Conservation (phyloP, 2,888 invertebrate genomes). For the Ecdyonurus torrentis region DNA sequence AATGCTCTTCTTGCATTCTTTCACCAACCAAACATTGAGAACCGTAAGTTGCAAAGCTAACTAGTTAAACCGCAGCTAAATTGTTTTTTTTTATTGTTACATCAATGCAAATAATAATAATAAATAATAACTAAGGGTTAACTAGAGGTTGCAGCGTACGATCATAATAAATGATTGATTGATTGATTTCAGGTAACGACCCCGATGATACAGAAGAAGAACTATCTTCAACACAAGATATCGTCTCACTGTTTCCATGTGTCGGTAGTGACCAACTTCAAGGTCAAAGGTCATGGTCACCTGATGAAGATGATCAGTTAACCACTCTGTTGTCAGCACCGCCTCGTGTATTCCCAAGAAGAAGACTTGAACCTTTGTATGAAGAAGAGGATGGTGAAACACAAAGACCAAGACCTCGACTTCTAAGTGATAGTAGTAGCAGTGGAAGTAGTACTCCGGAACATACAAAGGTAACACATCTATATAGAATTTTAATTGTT, state of each 20-base stretch:
- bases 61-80: too few species aligned
- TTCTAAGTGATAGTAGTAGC: conserved; percentile 9
- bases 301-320: conserved; percentile 64
- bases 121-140: too few species aligned
- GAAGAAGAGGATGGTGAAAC: conserved; percentile 49
- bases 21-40: too few species aligned
- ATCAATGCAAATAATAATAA: too few species aligned
- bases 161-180: too few species aligned
- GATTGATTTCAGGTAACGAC: background rate
- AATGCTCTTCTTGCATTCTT: too few species aligned
- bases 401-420: background rate
- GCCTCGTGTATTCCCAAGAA: conserved; percentile 50
- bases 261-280: conserved; percentile 22
- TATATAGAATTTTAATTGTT: background rate
- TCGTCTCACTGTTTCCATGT: background rate
- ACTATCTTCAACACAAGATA: background rate
- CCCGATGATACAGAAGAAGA: background rate
- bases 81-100: too few species aligned
- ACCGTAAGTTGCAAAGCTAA: too few species aligned
- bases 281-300: conserved; percentile 26
- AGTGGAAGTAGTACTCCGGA: conserved; percentile 14
- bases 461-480: conserved; percentile 13
- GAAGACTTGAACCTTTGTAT: conserved; percentile 63
- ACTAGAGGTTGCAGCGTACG: too few species aligned
- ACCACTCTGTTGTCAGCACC: conserved; percentile 51